Conservation (phyloP, 2,888 invertebrate species). For the Rhagonycha lutea region DNA sequence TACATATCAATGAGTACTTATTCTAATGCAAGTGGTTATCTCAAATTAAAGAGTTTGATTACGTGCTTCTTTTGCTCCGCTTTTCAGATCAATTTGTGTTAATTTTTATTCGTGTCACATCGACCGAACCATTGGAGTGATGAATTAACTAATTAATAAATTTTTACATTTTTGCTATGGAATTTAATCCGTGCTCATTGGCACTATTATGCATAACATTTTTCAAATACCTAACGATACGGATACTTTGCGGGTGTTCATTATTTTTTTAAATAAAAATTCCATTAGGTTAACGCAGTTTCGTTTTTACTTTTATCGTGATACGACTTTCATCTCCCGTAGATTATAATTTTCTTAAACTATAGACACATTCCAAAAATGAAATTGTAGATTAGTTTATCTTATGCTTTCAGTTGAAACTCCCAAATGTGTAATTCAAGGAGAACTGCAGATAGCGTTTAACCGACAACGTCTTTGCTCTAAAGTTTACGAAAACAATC, state of each 20-base stretch:
- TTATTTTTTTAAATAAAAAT: not conserved
- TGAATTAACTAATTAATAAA: not conserved
- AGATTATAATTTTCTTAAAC: not conserved
- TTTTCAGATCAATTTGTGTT: slow-evolving; percentile 8
- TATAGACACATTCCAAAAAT: not conserved
- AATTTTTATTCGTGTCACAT: not conserved
- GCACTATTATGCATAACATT: not conserved
- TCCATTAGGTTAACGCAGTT: no score
- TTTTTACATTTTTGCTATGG: not conserved
- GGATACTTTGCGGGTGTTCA: not conserved
- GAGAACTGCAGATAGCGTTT: not conserved
- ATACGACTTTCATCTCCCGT: not conserved
- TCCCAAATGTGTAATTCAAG: not conserved
- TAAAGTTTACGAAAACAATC: not conserved
- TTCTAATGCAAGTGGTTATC: slow-evolving; percentile 6
- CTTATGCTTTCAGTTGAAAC: not conserved
- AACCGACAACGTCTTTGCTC: not conserved
- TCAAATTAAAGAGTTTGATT: slow-evolving; percentile 23
- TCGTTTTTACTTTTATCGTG: no score
- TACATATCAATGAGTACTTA: slow-evolving; percentile 27
- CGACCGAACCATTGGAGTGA: not conserved
- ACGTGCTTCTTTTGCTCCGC: slow-evolving; percentile 10
- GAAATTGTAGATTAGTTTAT: not conserved
- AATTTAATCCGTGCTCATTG: not conserved
- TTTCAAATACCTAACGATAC: not conserved